phyloP scores from a whole-genome alignment of 2,888 invertebrate genomes.

The Congeria kusceri region DNA sequence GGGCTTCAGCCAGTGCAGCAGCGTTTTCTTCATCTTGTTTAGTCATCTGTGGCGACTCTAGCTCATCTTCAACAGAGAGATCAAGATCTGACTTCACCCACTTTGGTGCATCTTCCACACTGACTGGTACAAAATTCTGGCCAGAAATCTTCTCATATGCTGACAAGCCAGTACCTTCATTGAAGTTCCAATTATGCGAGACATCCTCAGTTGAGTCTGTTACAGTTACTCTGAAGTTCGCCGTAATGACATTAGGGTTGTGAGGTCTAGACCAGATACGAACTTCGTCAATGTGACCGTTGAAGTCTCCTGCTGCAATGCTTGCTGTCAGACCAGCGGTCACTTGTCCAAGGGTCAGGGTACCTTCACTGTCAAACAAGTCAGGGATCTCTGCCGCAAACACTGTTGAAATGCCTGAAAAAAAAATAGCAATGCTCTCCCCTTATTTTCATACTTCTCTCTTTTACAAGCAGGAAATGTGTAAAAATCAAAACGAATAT shows the following conservation, averaged over 20 bases:
- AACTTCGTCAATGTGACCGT: slow-evolving; percentile 73
- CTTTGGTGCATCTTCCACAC: slow-evolving; percentile 55
- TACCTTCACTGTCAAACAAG: slow-evolving; percentile 66
- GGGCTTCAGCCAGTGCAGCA: slow-evolving; percentile 34
- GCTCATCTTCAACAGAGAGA: slow-evolving; percentile 46
- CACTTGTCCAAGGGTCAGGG: slow-evolving; percentile 66
- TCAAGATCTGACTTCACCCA: slow-evolving; percentile 69
- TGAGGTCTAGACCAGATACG: slow-evolving; percentile 74
- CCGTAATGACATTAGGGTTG: slow-evolving; percentile 69
- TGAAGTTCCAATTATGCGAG: slow-evolving; percentile 70
- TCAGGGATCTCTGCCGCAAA: slow-evolving; percentile 58
- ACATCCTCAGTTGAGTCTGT: slow-evolving; percentile 67
- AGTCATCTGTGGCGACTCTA: slow-evolving; percentile 44
- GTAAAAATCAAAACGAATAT: no score
- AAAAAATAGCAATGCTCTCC: no score
- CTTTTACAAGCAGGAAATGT: no score
- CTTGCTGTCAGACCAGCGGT: slow-evolving; percentile 51
- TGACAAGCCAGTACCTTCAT: slow-evolving; percentile 68
- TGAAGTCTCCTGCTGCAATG: slow-evolving; percentile 57
- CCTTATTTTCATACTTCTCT: no score
- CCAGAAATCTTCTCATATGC: slow-evolving; percentile 55
- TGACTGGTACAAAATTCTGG: slow-evolving; percentile 60
- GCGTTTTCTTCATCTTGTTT: slow-evolving; percentile 38
- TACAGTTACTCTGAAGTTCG: slow-evolving; percentile 65
- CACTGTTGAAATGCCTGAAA: slow-evolving; percentile 61